Evolutionary conservation across 2,888 invertebrate genomes (phyloP).

Genomic region (Hyles lineata): DNA sequence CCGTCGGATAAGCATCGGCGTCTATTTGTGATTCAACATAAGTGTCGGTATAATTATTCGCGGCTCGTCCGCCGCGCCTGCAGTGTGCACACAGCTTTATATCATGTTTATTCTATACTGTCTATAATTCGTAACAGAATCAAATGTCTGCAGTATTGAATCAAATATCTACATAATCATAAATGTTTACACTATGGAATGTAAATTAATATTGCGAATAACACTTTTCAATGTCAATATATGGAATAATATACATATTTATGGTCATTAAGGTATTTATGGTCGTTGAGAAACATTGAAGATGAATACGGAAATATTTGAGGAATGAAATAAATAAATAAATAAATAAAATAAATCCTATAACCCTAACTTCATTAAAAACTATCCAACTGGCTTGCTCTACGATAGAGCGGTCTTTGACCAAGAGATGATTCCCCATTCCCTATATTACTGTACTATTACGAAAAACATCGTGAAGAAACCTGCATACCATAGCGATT

Average conservation of each 20-base stretch:
- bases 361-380: too few relatives aligned
- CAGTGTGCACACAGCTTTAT: constrained; percentile 34
- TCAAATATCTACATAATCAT: too few relatives aligned
- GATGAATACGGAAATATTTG: neutral
- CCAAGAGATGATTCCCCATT: too few relatives aligned
- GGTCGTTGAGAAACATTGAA: neutral
- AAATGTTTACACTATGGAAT: too few relatives aligned
- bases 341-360: too few relatives aligned
- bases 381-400: too few relatives aligned
- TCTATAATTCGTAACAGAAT: constrained; percentile 24
- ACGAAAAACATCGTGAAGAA: too few relatives aligned
- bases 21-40: constrained; percentile 20
- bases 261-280: neutral
- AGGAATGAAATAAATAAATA: too few relatives aligned
- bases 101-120: constrained; percentile 47
- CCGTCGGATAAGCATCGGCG: constrained; percentile 3
- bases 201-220: constrained; percentile 11
- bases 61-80: constrained; percentile 1
- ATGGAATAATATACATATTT: neutral
- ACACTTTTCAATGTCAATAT: constrained; percentile 16
- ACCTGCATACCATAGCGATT: too few relatives aligned
- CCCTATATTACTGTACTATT: too few relatives aligned
- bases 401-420: too few relatives aligned
- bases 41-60: constrained; percentile 23
- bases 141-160: constrained; percentile 1